phyloP scores from a whole-genome alignment of 2,797 vertebrate species.

The Poecilia velifera region DNA sequence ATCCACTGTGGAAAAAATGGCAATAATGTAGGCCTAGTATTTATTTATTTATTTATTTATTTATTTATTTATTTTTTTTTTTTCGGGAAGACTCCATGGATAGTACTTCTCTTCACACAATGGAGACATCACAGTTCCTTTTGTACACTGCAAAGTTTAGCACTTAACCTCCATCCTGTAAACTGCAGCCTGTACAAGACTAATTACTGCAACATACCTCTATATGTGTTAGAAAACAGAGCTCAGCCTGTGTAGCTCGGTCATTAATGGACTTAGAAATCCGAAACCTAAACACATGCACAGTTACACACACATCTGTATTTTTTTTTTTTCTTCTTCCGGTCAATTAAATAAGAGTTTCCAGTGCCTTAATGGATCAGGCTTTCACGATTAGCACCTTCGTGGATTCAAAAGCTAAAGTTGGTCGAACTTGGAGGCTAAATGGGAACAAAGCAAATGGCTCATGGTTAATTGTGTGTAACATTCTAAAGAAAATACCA shows the following conservation, averaged over 20 bases:
- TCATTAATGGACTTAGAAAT: constrained; percentile 58
- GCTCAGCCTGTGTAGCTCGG: constrained; percentile 37
- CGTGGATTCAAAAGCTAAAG: constrained; percentile 52
- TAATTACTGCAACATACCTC: constrained; percentile 45
- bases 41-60: not conserved
- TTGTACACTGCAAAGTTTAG: constrained; percentile 21
- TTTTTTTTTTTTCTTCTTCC: constrained; percentile 49
- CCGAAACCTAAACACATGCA: constrained; percentile 30
- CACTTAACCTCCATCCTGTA: constrained; percentile 29
- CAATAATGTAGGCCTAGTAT: not conserved
- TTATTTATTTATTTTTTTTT: not conserved
- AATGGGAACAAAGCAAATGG: constrained; percentile 41
- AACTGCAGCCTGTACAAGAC: constrained; percentile 29
- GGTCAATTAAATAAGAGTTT: constrained; percentile 56
- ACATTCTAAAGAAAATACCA: constrained; percentile 45
- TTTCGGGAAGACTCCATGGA: not conserved
- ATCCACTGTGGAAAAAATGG: not conserved
- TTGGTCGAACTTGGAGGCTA: constrained; percentile 44
- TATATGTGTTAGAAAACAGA: constrained; percentile 49
- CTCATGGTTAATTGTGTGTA: constrained; percentile 59
- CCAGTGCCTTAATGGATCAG: constrained; percentile 55
- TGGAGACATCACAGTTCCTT: constrained; percentile 13
- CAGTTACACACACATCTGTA: constrained; percentile 16
- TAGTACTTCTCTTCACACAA: constrained; percentile 5
- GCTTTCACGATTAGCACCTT: constrained; percentile 55